Evolutionary conservation across 2,888 invertebrate species (phyloP), one percentile per base, ranked within the genome.

Genomic region (Diloba caeruleocephala): DNA sequence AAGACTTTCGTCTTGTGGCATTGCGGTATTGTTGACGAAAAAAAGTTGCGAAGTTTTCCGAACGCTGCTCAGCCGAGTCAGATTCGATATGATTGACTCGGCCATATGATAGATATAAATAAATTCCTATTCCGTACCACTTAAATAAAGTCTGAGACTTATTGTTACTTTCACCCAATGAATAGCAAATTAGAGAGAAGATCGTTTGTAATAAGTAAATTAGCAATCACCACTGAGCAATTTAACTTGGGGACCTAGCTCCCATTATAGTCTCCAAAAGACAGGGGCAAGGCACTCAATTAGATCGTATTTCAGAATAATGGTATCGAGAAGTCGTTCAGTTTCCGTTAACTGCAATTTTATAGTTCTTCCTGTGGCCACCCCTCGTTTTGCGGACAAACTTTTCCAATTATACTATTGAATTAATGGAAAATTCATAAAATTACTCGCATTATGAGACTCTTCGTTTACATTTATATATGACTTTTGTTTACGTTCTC

Each of bases 311-410:
- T 83, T 84, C 82, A 82, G 75, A 71, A 74, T 85, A 87, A 86
- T 84, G 81, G 79, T 84, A 87, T 84, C 76, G 84, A 83, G 83
- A 82, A 84, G 81, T 84, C 85, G 82, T 85, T 85, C 62, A 64
- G 71, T 74, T 57, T 55, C 65, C 74, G 78, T 81, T 87, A 84
- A 88, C 83, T 82, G 85, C 83, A 74, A 87, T 87, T 87, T 88
- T 87, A 87, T 87, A 87, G 87, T 87, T 86, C 82, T 84, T 82
- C 73, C 70, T 52, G 70, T 49, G 77, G 67, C 75, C 74, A 70
- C 68, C 74, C 76, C 76, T 58, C 76, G 67, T 63, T 74, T 70
- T 70, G 78, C 73, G 80, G 81, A 74, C 78, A 66, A 87, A 87
- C 80, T 87, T 87, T 87, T 78, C 82, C 85, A 85, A 87, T 87